phyloP scores from a whole-genome alignment of 37 sponge, comb jelly and placozoan genomes.

The Chondrosia reniformis region DNA sequence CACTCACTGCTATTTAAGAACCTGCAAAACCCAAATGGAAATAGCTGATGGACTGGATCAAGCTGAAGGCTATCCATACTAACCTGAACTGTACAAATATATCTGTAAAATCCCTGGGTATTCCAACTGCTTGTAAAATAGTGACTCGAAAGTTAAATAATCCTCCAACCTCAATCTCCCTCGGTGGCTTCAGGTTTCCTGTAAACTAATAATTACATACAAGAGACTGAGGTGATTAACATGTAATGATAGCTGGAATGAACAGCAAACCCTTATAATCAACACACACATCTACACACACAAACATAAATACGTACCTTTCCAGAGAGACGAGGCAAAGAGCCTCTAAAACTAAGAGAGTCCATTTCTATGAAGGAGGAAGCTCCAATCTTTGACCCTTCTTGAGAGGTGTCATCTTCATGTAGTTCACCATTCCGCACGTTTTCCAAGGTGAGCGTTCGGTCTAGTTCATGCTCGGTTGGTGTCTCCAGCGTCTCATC shows the following conservation, averaged over 20 bases:
- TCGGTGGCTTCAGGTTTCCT: background rate
- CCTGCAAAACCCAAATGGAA: background rate
- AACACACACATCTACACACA: no score
- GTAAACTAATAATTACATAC: constrained; percentile 1
- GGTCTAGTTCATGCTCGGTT: no score
- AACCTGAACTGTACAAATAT: constrained; percentile 75
- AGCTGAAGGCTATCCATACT: background rate
- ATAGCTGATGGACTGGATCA: background rate
- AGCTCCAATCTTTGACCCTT: background rate
- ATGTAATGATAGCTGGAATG: no score
- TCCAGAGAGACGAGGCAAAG: background rate
- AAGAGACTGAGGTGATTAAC: background rate
- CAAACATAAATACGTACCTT: background rate
- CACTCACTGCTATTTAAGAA: constrained; percentile 32
- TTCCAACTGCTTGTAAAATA: constrained; percentile 64
- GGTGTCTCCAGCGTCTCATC: no score
- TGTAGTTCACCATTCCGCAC: no score
- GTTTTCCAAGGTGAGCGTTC: no score
- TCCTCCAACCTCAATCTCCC: constrained; percentile 9
- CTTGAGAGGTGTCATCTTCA: background rate
- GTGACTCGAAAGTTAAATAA: constrained; percentile 61
- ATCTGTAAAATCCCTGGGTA: constrained; percentile 65
- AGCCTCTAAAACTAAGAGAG: background rate
- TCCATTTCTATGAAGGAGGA: background rate
- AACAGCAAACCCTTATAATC: no score